These are phyloP conservation scores for Acanthosoma haemorrhoidale DNA, from an alignment of 2,888 invertebrate genomes.

Conservation along the genomic window DNA sequence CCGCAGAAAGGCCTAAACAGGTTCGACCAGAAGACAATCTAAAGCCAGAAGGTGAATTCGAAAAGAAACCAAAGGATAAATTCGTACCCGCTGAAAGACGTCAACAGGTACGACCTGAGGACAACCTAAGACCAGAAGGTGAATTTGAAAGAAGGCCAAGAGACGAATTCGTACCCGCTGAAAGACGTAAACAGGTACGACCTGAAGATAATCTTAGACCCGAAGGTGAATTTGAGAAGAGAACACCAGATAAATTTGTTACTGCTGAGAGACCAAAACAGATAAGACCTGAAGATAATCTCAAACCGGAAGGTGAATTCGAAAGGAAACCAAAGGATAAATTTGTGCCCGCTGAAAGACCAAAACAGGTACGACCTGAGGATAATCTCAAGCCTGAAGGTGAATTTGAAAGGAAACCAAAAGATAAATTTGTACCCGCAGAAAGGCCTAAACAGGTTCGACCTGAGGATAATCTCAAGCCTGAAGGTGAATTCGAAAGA, in stretches of 20 bases:
- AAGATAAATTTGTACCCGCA: slow-evolving; percentile 47
- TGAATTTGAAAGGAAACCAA: slow-evolving; percentile 47
- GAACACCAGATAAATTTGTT: slow-evolving; percentile 42
- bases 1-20: slow-evolving; percentile 48
- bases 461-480: slow-evolving; percentile 46
- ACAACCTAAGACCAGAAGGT: slow-evolving; percentile 54
- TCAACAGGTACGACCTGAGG: slow-evolving; percentile 49
- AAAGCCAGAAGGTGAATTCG: slow-evolving; percentile 47
- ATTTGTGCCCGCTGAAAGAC: slow-evolving; percentile 41
- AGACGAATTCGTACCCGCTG: slow-evolving; percentile 46
- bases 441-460: slow-evolving; percentile 49
- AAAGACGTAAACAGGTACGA: slow-evolving; percentile 51
- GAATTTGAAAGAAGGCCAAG: slow-evolving; percentile 47
- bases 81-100: slow-evolving; percentile 48
- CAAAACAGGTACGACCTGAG: slow-evolving; percentile 42
- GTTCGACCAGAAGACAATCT: slow-evolving; percentile 46
- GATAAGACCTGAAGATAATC: slow-evolving; percentile 44
- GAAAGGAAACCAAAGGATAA: slow-evolving; percentile 46
- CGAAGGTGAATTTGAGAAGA: slow-evolving; percentile 43
- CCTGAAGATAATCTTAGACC: slow-evolving; percentile 43
- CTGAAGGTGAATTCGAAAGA: slow-evolving; percentile 46
- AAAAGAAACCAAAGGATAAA: slow-evolving; percentile 46
- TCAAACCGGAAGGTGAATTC: slow-evolving; percentile 46
- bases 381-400: slow-evolving; percentile 46
- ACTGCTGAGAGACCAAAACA: slow-evolving; percentile 50